These are phyloP conservation scores for Meteorus cinctellus DNA, from an alignment of 2,888 invertebrate genomes.

Conservation along the genomic window DNA sequence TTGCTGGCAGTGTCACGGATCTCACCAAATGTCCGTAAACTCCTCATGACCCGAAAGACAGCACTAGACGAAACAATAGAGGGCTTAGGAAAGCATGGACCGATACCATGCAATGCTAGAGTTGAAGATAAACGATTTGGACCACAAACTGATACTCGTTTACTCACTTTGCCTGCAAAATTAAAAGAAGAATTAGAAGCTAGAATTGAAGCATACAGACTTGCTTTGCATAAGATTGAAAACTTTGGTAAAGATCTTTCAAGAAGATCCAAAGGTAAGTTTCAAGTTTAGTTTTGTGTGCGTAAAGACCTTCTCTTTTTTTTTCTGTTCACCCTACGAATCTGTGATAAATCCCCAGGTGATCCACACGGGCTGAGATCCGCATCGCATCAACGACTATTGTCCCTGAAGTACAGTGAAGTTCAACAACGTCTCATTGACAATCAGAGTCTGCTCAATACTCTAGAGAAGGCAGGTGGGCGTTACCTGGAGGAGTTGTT, in stretches of 20 bases:
- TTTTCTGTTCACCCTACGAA: neutral
- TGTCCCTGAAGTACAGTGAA: conserved; percentile 88
- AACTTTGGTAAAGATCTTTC: conserved; percentile 69
- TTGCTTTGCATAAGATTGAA: conserved; percentile 89
- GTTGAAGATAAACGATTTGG: conserved; percentile 47
- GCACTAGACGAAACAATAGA: conserved; percentile 90
- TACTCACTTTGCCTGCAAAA: conserved; percentile 87
- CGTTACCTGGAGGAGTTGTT: conserved; percentile 87
- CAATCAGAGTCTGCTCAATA: conserved; percentile 91
- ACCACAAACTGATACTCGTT: conserved; percentile 69
- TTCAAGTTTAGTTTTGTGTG: conserved; percentile 29
- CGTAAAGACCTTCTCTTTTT: neutral
- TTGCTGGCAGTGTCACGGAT: conserved; percentile 59
- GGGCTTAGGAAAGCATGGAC: conserved; percentile 90
- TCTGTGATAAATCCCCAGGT: conserved; percentile 45
- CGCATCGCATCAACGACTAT: conserved; percentile 89
- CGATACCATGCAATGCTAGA: conserved; percentile 75
- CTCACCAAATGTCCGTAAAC: conserved; percentile 79
- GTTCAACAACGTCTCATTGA: conserved; percentile 93
- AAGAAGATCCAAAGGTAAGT: conserved; percentile 64
- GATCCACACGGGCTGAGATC: conserved; percentile 66
- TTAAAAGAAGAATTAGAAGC: conserved; percentile 88
- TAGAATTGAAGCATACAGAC: conserved; percentile 89
- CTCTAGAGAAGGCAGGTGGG: conserved; percentile 80
- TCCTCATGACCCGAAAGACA: conserved; percentile 80